A percentile compares a stretch with the other conserved stretches of the same genome.
These are phyloP conservation scores for Halichoerus grypus DNA, from an alignment of 2,113 vertebrate species.

Conservation along the genomic window DNA sequence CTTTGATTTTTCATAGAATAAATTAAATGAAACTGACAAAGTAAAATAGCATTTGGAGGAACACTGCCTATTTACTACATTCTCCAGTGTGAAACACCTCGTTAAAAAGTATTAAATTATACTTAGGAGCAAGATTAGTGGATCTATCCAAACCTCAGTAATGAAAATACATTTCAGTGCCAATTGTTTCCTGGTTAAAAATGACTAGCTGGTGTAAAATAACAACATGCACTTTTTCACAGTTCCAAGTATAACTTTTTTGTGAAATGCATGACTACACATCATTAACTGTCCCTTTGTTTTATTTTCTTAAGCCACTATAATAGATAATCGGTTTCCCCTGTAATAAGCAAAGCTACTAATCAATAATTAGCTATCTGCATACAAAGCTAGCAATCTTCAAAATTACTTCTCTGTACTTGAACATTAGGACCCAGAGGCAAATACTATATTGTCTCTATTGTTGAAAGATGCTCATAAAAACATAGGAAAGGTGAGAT, in stretches of 20 bases:
- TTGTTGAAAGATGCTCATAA: slow-evolving; percentile 67
- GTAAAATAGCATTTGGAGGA: not conserved
- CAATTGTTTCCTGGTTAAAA: slow-evolving; percentile 59
- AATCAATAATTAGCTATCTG: slow-evolving; percentile 74
- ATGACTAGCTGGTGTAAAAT: slow-evolving; percentile 28
- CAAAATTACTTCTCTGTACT: slow-evolving; percentile 63
- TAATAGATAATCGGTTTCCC: slow-evolving; percentile 25
- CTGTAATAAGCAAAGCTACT: slow-evolving; percentile 50
- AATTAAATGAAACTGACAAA: not conserved
- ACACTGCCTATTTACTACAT: not conserved
- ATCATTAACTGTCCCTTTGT: slow-evolving; percentile 47
- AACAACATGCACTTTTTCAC: not conserved
- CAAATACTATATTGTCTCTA: slow-evolving; percentile 32
- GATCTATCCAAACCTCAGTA: not conserved
- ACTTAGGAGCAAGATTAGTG: not conserved
- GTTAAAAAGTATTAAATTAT: not conserved
- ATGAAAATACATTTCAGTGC: not conserved
- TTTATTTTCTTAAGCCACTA: slow-evolving; percentile 56
- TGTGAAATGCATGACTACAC: slow-evolving; percentile 50
- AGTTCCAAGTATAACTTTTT: not conserved
- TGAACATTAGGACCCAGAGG: slow-evolving; percentile 67
- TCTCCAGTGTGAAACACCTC: not conserved
- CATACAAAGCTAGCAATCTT: slow-evolving; percentile 51
- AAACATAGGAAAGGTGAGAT: slow-evolving; percentile 64
- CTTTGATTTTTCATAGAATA: not conserved